Conservation (phyloP, 2,113 vertebrate genomes). For the Petroica traversi region DNA sequence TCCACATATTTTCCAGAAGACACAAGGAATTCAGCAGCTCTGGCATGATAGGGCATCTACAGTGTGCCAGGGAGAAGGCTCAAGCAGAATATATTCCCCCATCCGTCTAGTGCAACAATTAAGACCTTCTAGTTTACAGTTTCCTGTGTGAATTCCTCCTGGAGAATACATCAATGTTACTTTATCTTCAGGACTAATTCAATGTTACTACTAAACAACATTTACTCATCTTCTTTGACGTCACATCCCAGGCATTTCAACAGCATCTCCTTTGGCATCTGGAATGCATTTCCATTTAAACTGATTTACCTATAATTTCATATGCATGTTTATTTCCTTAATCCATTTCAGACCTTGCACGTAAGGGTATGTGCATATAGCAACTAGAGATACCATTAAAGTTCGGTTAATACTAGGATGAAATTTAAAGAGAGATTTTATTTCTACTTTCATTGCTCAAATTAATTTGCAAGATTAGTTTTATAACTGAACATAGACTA, state of each 20-base stretch:
- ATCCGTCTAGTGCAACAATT: neutral
- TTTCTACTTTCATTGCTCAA: neutral
- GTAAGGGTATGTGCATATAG: neutral
- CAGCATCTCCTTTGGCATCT: conserved; percentile 47
- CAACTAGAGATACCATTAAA: neutral
- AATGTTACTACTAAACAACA: conserved; percentile 3
- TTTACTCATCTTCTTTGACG: conserved; percentile 50
- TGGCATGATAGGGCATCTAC: neutral
- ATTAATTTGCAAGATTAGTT: neutral
- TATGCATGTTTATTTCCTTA: conserved; percentile 26
- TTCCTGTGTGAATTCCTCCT: conserved; percentile 3
- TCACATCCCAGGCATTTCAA: conserved; percentile 27
- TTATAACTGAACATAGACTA: neutral
- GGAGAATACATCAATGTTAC: neutral
- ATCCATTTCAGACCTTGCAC: neutral
- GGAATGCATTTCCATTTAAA: conserved; percentile 47
- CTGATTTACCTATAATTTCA: conserved; percentile 52
- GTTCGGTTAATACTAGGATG: neutral
- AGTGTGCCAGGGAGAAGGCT: neutral
- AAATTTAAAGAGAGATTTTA: neutral
- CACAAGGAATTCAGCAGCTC: neutral
- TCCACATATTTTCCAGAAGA: neutral
- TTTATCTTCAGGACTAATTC: conserved; percentile 34
- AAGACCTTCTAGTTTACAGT: neutral
- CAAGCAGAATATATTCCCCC: neutral